phyloP scores from a whole-genome alignment of 2,888 invertebrate genomes.

The Brachypterus glaber region DNA sequence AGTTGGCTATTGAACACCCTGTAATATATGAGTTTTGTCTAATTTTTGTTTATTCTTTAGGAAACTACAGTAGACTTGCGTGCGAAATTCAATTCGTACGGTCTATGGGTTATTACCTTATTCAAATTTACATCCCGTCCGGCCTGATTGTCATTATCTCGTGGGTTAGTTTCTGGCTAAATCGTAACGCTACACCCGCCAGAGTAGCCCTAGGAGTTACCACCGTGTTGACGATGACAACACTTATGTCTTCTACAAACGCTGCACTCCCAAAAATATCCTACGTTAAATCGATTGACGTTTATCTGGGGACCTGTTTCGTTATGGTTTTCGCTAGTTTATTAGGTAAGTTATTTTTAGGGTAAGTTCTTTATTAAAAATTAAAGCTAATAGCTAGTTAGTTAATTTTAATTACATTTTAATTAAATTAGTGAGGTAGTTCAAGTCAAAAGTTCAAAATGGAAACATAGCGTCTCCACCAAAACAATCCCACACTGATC shows the following conservation, averaged over 20 bases:
- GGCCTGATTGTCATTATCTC: conserved; percentile 95
- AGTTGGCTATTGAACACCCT: too few relatives aligned
- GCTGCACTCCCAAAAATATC: conserved; percentile 96
- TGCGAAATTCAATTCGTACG: conserved; percentile 96
- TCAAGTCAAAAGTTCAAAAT: too few relatives aligned
- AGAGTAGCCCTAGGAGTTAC: conserved; percentile 89
- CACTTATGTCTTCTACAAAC: conserved; percentile 93
- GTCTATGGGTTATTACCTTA: conserved; percentile 97
- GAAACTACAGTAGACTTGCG: conserved; percentile 92
- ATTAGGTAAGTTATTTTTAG: conserved; percentile 74
- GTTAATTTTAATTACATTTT: too few relatives aligned
- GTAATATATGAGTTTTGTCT: too few relatives aligned
- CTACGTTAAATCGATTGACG: conserved; percentile 96
- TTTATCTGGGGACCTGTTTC: conserved; percentile 95
- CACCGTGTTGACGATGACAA: conserved; percentile 96
- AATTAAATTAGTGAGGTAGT: too few relatives aligned
- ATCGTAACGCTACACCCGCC: conserved; percentile 89
- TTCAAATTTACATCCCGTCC: conserved; percentile 97
- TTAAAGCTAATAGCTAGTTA: too few relatives aligned
- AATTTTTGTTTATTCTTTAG: conserved; percentile 44
- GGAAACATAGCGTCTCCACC: too few relatives aligned
- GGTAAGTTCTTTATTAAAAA: too few relatives aligned
- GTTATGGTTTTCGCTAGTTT: conserved; percentile 98
- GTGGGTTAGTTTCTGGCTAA: conserved; percentile 90
- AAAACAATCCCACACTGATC: too few relatives aligned